phyloP scores from a whole-genome alignment of 1,140 invertebrate species.

The Drosophila chauvacae region DNA sequence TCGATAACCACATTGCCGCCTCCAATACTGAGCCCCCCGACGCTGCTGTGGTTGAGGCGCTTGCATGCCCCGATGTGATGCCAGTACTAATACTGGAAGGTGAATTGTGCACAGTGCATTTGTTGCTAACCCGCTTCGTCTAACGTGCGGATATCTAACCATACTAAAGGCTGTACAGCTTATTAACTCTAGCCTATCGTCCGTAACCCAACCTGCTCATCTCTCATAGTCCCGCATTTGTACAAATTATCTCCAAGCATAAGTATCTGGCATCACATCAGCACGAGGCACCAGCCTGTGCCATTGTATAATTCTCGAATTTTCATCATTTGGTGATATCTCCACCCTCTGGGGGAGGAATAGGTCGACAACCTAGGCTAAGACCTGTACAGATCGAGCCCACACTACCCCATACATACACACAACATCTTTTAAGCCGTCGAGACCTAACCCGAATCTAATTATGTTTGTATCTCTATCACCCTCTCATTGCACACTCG shows the following conservation, averaged over 20 bases:
- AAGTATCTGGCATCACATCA: constrained; percentile 54
- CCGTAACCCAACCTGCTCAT: constrained; percentile 10
- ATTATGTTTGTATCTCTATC: constrained; percentile 43
- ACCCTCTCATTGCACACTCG: constrained; percentile 27
- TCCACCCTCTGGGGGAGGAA: not conserved
- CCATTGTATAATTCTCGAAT: not conserved
- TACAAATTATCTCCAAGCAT: constrained; percentile 60
- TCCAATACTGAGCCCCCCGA: constrained; percentile 31
- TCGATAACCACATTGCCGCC: constrained; percentile 53
- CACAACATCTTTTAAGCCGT: not conserved
- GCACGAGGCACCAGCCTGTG: constrained; percentile 11
- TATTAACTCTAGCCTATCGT: constrained; percentile 29
- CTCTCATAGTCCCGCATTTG: constrained; percentile 47
- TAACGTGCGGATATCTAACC: constrained; percentile 41
- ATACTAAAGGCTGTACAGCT: constrained; percentile 60
- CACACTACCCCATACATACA: not conserved
- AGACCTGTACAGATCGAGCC: constrained; percentile 17
- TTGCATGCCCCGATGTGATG: constrained; percentile 84
- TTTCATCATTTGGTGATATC: constrained; percentile 1
- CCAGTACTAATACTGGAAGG: constrained; percentile 84
- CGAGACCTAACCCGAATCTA: constrained; percentile 37
- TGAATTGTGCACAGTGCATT: constrained; percentile 72
- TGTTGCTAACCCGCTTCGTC: constrained; percentile 52
- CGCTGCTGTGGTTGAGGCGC: constrained; percentile 42
- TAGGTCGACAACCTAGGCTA: constrained; percentile 5